Conservation (phyloP, 2,113 vertebrate species). For the Lipophrys pholis region DNA sequence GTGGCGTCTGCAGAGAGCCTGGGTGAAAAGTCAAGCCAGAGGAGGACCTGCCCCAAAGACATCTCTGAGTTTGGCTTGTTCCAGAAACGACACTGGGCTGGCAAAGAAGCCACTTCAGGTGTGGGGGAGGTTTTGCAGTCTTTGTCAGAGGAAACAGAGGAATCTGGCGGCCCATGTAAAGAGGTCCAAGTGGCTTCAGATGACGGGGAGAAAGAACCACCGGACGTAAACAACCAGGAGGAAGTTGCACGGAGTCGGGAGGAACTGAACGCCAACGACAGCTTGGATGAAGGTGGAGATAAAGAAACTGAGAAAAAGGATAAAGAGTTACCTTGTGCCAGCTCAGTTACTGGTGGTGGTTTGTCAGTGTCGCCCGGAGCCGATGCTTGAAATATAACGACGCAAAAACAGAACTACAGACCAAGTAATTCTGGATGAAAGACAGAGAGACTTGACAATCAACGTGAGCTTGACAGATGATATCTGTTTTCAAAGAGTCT, state of each 20-base stretch:
- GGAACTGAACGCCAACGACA: neutral
- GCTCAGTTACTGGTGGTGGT: constrained; percentile 34
- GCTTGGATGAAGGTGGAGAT: constrained; percentile 24
- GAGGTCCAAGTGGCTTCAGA: constrained; percentile 9
- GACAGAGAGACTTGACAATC: constrained; percentile 66
- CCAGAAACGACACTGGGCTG: constrained; percentile 85
- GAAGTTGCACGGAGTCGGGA: constrained; percentile 9
- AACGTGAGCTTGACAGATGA: constrained; percentile 19
- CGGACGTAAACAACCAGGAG: constrained; percentile 1
- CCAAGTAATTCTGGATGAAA: constrained; percentile 24
- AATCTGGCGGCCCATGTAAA: constrained; percentile 55
- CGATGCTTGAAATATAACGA: constrained; percentile 15
- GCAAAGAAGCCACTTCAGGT: constrained; percentile 39
- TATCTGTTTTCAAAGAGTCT: constrained; percentile 20
- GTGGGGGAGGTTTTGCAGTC: constrained; percentile 84
- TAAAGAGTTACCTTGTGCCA: constrained; percentile 29
- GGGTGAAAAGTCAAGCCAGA: constrained; percentile 79
- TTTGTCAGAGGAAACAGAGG: constrained; percentile 87
- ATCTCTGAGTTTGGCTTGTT: constrained; percentile 86
- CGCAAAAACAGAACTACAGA: constrained; percentile 1
- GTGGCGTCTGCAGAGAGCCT: constrained; percentile 70
- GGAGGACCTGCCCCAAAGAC: constrained; percentile 86
- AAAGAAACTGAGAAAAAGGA: constrained; percentile 36
- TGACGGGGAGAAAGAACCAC: constrained; percentile 18
- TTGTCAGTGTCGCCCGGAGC: constrained; percentile 12